A percentile compares a stretch with the other conserved stretches of the same genome.
phyloP scores from a whole-genome alignment of 2,113 vertebrate genomes.

The Myrmophylax atrothorax region DNA sequence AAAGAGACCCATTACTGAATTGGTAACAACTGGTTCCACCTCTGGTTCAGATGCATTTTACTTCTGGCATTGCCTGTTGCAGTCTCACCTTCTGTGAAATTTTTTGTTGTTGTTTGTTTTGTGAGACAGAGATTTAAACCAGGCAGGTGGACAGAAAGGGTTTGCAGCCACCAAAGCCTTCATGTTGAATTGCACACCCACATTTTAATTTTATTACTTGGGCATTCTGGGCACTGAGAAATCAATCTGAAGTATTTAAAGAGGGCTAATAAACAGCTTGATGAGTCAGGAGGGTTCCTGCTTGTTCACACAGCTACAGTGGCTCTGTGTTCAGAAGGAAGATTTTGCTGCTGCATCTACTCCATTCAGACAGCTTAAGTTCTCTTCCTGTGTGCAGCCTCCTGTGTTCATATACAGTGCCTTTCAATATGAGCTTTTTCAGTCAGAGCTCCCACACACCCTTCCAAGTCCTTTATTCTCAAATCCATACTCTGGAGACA shows the following conservation, averaged over 20 bases:
- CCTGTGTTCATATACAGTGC: not conserved
- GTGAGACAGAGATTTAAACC: not conserved
- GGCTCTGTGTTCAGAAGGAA: not conserved
- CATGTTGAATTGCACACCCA: not conserved
- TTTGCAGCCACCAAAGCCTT: not conserved
- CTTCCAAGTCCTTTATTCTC: not conserved
- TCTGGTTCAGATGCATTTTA: not conserved
- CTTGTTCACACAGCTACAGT: not conserved
- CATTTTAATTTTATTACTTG: not conserved
- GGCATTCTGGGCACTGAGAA: not conserved
- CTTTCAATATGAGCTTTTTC: not conserved
- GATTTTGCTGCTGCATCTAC: not conserved
- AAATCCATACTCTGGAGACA: not conserved
- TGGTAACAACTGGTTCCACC: not conserved
- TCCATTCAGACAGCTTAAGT: not conserved
- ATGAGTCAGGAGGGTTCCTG: not conserved
- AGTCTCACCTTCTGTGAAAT: not conserved
- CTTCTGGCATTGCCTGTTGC: not conserved
- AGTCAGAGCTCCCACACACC: not conserved
- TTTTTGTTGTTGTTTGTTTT: not conserved
- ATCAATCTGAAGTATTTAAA: not conserved
- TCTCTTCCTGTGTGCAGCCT: not conserved
- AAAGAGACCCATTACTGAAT: not conserved
- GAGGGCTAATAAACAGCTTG: not conserved
- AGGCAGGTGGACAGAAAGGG: not conserved